Evolutionary conservation across 1,140 invertebrate species (phyloP).

Genomic region (Melanaphis sacchari): DNA sequence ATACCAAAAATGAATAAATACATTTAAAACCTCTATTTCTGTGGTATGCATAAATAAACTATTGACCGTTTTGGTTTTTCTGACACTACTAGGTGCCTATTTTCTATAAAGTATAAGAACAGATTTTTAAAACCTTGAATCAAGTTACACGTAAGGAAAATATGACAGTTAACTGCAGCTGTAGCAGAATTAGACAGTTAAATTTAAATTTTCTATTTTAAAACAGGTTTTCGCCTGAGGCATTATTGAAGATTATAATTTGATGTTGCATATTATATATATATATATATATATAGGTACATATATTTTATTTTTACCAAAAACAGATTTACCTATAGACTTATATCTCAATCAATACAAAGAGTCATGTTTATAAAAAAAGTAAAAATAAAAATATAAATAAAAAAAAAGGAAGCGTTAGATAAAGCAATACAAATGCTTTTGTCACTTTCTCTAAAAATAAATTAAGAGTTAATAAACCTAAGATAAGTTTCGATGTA

Average conservation of each 20-base stretch:
- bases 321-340: neutral
- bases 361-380: neutral
- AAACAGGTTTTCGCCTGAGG: neutral
- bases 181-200: neutral
- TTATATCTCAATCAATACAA: neutral
- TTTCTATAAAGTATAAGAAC: neutral
- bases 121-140: conserved; percentile 12
- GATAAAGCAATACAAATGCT: neutral
- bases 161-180: neutral
- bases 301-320: neutral
- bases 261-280: neutral
- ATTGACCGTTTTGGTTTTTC: neutral
- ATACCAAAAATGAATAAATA: neutral
- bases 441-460: neutral
- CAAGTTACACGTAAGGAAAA: neutral
- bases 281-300: neutral
- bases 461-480: neutral
- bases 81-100: neutral
- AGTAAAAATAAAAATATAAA: neutral
- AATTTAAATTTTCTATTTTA: conserved; percentile 21
- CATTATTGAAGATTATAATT: neutral
- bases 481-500: neutral
- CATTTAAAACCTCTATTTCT: neutral
- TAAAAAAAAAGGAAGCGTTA: neutral
- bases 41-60: neutral